Percentiles rank a stretch among this genome's conserved stretches.
Conservation (phyloP, 2,888 invertebrate genomes). For the Leucoptera coffeella region DNA sequence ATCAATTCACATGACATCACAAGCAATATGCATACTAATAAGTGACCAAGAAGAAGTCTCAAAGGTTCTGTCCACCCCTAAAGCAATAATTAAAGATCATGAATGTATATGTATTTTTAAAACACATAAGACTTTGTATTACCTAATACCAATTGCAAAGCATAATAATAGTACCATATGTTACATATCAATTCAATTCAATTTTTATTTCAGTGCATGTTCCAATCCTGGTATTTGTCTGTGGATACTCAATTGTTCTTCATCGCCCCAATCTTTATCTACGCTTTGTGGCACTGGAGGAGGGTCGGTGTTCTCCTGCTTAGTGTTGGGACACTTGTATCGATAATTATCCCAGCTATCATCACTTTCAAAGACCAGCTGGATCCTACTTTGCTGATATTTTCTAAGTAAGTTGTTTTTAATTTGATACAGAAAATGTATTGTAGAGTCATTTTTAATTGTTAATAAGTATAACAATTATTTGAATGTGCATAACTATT, state of each 20-base stretch:
- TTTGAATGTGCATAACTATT: not conserved
- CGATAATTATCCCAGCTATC: constrained; percentile 47
- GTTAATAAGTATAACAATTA: too few relatives aligned
- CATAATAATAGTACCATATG: too few relatives aligned
- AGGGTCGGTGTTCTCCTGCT: constrained; percentile 51
- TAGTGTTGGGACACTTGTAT: constrained; percentile 31
- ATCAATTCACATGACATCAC: too few relatives aligned
- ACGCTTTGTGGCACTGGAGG: constrained; percentile 60
- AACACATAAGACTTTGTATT: too few relatives aligned
- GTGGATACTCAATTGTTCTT: constrained; percentile 63
- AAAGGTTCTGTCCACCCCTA: too few relatives aligned
- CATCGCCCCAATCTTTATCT: constrained; percentile 61
- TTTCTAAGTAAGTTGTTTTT: constrained; percentile 54
- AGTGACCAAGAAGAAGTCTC: too few relatives aligned
- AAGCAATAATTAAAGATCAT: too few relatives aligned
- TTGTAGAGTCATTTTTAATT: too few relatives aligned
- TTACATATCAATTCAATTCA: too few relatives aligned
- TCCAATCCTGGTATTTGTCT: constrained; percentile 65
- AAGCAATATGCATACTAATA: too few relatives aligned
- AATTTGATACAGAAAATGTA: not conserved
- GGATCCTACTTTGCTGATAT: constrained; percentile 65
- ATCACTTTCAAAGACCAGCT: constrained; percentile 53
- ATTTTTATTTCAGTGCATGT: constrained; percentile 74
- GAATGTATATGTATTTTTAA: too few relatives aligned
- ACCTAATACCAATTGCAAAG: too few relatives aligned